Evolutionary conservation across 2,888 invertebrate genomes (phyloP).

Genomic region (Tetragnatha montana): DNA sequence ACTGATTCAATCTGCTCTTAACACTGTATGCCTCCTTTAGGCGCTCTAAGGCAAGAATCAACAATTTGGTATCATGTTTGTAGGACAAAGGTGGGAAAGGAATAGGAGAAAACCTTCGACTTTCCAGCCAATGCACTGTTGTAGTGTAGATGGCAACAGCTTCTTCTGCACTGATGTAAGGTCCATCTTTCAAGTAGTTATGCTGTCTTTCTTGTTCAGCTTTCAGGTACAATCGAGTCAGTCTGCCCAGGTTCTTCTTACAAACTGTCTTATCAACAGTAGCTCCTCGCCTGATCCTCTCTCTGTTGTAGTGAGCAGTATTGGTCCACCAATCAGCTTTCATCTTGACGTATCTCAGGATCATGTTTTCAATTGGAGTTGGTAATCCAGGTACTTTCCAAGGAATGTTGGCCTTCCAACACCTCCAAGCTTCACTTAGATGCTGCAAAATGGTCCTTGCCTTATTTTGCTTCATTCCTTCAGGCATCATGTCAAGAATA

Average conservation of each 20-base stretch:
- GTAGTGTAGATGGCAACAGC: conserved; percentile 99
- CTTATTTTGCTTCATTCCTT: conserved; percentile 99
- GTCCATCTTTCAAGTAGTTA: conserved; percentile 99
- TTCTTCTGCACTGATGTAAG: conserved; percentile 99
- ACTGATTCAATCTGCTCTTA: conserved; percentile 97
- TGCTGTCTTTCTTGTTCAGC: conserved; percentile 99
- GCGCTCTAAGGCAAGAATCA: conserved; percentile 96
- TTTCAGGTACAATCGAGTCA: conserved; percentile 96
- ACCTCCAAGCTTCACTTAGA: conserved; percentile 98
- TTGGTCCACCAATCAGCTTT: conserved; percentile 99
- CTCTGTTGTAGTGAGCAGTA: conserved; percentile 99
- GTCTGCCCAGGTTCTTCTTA: conserved; percentile 98
- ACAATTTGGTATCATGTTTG: conserved; percentile 98
- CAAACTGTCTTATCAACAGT: conserved; percentile 99
- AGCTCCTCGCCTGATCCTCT: conserved; percentile 98
- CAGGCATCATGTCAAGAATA: conserved; percentile 99
- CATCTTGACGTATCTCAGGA: conserved; percentile 99
- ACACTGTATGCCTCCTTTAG: conserved; percentile 99
- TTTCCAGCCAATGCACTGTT: conserved; percentile 99
- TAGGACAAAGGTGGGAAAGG: conserved; percentile 99
- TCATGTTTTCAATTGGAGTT: conserved; percentile 99
- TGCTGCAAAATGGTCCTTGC: conserved; percentile 99
- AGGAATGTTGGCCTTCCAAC: conserved; percentile 99
- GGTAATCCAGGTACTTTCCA: conserved; percentile 99
- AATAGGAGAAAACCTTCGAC: conserved; percentile 97